Evolutionary conservation across 2,113 vertebrate genomes (phyloP), one percentile per base, ranked within the genome.

Genomic region (Myrmophylax atrothorax): DNA sequence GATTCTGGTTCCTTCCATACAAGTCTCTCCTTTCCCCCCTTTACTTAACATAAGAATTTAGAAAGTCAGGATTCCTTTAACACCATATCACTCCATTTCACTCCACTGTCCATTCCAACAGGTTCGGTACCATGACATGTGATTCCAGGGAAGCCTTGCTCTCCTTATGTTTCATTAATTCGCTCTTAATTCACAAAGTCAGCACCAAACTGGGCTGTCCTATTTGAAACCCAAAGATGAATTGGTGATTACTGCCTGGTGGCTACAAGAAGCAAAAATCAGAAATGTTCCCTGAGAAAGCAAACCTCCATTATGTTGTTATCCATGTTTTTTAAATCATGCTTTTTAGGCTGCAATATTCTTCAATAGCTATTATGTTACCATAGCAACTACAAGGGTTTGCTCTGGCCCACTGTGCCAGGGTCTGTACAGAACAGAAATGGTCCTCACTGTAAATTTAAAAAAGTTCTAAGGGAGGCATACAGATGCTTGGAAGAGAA

Each of bases 341-440:
- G 37, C n/a, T 85, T 81, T 90, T 94, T 44, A 69, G 84, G 12
- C 75, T 62, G 49, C 74, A 35, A 7, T 55, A 28, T 76, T 62
- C 53, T 90, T 83, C 5, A 2, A 24, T 53, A 62, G 66, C 50
- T 85, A 19, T 83, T 91, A 59, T 47, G 78, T 93, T 87, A 42
- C 93, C 67, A 74, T 88, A 91, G 92, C 42, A 96, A 95, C 94
- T 66, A 5, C 63, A 50, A 87, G 82, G 18, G 24, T 38, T 66
- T 46, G 64, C 74, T 80, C 49, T 49, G 62, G 70, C 73, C n/a
- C 42, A 50, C 64, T 63, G 44, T 58, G 53, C 70, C 38, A 76
- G 77, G 58, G 79, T 76, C 78, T 38, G 25, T 12, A 5, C 33
- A 22, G 31, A 95, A 4, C 46, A 86, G 53, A 58, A 83, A 33